These are phyloP conservation scores for Eupithecia inturbata DNA, from an alignment of 2,888 invertebrate genomes.

Conservation along the genomic window DNA sequence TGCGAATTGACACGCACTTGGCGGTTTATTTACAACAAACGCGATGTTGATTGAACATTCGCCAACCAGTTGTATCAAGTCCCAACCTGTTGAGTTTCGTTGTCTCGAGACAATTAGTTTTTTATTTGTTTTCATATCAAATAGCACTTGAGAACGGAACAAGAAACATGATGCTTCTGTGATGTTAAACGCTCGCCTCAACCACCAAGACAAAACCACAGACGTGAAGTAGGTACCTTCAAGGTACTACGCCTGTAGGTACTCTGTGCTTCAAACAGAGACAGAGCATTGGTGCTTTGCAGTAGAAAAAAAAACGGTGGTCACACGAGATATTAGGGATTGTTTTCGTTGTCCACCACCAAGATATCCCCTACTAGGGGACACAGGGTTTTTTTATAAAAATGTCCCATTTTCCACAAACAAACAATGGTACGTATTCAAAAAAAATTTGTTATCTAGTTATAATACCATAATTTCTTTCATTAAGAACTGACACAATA, in stretches of 20 bases:
- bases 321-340: too few species aligned
- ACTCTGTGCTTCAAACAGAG: not conserved
- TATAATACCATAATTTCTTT: too few species aligned
- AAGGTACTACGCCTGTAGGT: too few species aligned
- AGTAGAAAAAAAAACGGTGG: too few species aligned
- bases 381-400: too few species aligned
- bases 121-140: conserved; percentile 1
- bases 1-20: too few species aligned
- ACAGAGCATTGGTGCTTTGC: not conserved
- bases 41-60: conserved; percentile 23
- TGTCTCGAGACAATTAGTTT: conserved; percentile 27
- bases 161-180: conserved; percentile 2
- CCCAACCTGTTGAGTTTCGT: conserved; percentile 25
- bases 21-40: conserved; percentile 12
- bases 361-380: too few species aligned
- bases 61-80: conserved; percentile 21
- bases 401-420: too few species aligned
- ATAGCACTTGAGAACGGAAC: not conserved
- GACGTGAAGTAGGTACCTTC: not conserved
- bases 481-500: too few species aligned
- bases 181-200: not conserved
- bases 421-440: too few species aligned
- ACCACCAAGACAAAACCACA: not conserved
- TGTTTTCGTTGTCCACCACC: too few species aligned
- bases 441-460: too few species aligned